Conservation (phyloP, 2,888 invertebrate species). For the Agriopis leucophaearia region DNA sequence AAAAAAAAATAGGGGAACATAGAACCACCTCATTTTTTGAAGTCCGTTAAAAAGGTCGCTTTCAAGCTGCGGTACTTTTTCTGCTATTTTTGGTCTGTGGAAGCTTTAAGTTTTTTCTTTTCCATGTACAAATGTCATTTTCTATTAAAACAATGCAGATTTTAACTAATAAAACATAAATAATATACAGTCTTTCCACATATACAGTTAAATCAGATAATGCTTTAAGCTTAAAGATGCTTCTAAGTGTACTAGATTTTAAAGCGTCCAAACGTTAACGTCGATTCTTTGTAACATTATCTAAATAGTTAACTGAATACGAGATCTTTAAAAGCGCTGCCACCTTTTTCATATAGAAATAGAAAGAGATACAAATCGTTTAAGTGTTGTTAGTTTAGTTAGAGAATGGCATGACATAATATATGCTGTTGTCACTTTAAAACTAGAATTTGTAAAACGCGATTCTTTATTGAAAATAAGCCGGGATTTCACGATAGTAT, state of each 20-base stretch:
- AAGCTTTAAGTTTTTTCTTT: not conserved
- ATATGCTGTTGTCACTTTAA: not conserved
- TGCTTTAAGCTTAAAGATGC: not conserved
- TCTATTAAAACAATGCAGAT: not conserved
- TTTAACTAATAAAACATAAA: not conserved
- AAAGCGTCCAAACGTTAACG: not conserved
- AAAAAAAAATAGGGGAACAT: too few relatives aligned
- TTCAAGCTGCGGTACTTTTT: too few relatives aligned
- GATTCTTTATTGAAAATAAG: not conserved
- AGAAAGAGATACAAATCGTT: not conserved
- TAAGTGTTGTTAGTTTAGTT: not conserved
- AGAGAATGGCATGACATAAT: not conserved
- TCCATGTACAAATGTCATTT: too few relatives aligned
- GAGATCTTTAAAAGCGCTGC: not conserved
- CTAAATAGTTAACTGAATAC: not conserved
- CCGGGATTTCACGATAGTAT: not conserved
- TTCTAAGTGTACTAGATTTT: not conserved
- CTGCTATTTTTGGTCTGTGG: too few relatives aligned
- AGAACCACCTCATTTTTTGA: too few relatives aligned
- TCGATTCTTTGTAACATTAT: not conserved
- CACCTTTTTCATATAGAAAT: not conserved
- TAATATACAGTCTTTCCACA: conserved; percentile 1
- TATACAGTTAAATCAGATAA: conserved; percentile 1
- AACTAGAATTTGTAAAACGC: not conserved
- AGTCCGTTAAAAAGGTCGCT: too few relatives aligned